Evolutionary conservation across 2,113 vertebrate species (phyloP).

Genomic region (Diadophis punctatus): DNA sequence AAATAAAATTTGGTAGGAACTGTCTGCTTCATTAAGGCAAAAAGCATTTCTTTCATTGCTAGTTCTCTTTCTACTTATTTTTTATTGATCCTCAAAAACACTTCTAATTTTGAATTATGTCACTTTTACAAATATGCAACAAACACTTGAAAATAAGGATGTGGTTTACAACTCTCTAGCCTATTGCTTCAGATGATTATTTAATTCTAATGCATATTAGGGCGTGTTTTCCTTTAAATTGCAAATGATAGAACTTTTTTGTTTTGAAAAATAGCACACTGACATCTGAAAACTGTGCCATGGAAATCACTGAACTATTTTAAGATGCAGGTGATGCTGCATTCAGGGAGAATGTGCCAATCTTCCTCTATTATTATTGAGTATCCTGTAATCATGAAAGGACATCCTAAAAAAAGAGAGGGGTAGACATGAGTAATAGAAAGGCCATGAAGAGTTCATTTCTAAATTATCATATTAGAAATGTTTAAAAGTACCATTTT

Average conservation of each 20-base stretch:
- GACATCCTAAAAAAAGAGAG: background rate
- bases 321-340: constrained; percentile 11
- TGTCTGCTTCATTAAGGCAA: background rate
- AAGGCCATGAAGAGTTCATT: background rate
- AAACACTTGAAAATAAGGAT: background rate
- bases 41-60: background rate
- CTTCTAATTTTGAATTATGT: background rate
- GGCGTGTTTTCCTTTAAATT: background rate
- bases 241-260: background rate
- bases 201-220: background rate
- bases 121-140: background rate
- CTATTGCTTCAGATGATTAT: background rate
- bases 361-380: constrained; percentile 11
- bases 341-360: background rate
- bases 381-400: constrained; percentile 12
- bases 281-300: background rate
- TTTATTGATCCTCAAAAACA: background rate
- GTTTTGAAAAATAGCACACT: background rate
- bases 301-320: background rate
- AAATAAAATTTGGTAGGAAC: background rate
- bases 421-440: background rate
- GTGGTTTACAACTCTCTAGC: background rate
- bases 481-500: background rate
- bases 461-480: background rate
- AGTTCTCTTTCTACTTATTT: background rate